Percentiles rank a stretch among this genome's conserved stretches.
Conservation (phyloP, 2,797 vertebrate genomes). For the Xenentodon cancila region DNA sequence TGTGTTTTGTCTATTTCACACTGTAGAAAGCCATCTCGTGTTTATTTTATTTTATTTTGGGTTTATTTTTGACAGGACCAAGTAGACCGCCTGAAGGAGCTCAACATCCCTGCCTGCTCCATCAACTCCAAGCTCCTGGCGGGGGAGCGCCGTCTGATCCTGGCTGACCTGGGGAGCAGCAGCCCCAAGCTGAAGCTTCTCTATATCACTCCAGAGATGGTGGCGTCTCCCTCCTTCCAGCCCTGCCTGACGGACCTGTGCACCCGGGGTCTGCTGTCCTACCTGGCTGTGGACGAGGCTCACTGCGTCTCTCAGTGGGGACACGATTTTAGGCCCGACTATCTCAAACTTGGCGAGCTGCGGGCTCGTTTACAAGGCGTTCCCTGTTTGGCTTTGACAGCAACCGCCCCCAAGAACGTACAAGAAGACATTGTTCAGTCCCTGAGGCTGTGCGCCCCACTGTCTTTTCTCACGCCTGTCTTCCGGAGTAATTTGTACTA, state of each 20-base stretch:
- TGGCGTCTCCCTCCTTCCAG: slow-evolving; percentile 91
- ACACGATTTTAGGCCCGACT: slow-evolving; percentile 96
- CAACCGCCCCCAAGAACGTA: slow-evolving; percentile 91
- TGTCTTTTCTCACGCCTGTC: slow-evolving; percentile 89
- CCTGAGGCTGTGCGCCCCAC: slow-evolving; percentile 81
- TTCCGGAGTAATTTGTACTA: slow-evolving; percentile 94
- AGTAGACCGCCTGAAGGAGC: slow-evolving; percentile 87
- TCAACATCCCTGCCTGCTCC: slow-evolving; percentile 90
- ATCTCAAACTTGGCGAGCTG: slow-evolving; percentile 89
- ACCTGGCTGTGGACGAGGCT: slow-evolving; percentile 94
- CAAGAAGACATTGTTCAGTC: slow-evolving; percentile 88
- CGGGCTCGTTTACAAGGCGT: slow-evolving; percentile 80
- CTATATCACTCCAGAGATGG: slow-evolving; percentile 98
- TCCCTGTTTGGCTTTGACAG: slow-evolving; percentile 91
- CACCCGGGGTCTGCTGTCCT: slow-evolving; percentile 87
- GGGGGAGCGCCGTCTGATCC: slow-evolving; percentile 85
- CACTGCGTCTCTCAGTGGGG: slow-evolving; percentile 99
- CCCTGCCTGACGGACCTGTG: slow-evolving; percentile 86
- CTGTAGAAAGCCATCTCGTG: neutral
- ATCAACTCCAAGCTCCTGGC: slow-evolving; percentile 91
- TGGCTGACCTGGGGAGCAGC: slow-evolving; percentile 86
- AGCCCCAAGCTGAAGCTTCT: slow-evolving; percentile 90
- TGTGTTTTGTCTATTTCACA: too few relatives aligned
- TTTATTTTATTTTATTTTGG: neutral
- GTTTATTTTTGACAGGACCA: slow-evolving; percentile 85